Base-by-base conservation (phyloP, 2,113 vertebrate genomes). In the Naja naja region DNA sequence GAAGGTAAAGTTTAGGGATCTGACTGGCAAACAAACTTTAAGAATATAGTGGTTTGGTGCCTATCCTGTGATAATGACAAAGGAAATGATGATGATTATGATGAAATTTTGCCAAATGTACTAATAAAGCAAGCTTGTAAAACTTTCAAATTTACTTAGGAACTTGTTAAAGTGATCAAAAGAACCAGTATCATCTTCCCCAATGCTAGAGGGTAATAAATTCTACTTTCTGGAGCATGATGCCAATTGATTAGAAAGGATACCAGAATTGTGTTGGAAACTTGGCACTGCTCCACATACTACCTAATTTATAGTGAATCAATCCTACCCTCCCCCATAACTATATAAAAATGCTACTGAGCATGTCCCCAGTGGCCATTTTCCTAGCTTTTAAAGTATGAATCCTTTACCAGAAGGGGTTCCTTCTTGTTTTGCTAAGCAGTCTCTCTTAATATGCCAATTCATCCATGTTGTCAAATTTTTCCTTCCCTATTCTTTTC, bases 401-500 rank as follows among this genome's bases (percentile, higher is more conserved):
- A 93, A 58, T 69, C 87, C 60, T 49, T 87, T 47, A 74, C 92
- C 56, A 43, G 89, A 89, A 92, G 91, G 89, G 52, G 56, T 39
- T 85, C 91, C 94, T 87, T 85, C 94, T 87, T 87, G 92, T 30
- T 93, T 96, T 92, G 88, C 81, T 85, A 16, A 60, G 81, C 1
- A 0, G 53, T 88, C 91, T 88, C 55, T 0, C 88, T 39, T 81
- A 90, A 49, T 22, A 85, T 64, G 11, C 81, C 91, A 90, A 4
- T 92, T 92, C 87, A 53, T 53, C 69, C 92, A 89, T 56, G 87
- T 45, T 86, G 47, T 88, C 94, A 93, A 88, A 86, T 90, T 95
- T 93, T 95, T 85, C 25, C 43, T 94, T 88, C 20, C 2, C 88
- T 93, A 54, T 56, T 91, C 94, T 91, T 96, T 87, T 30, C 43